phyloP scores from a whole-genome alignment of 2,888 invertebrate genomes.

The Dasysyrphus tricinctus region DNA sequence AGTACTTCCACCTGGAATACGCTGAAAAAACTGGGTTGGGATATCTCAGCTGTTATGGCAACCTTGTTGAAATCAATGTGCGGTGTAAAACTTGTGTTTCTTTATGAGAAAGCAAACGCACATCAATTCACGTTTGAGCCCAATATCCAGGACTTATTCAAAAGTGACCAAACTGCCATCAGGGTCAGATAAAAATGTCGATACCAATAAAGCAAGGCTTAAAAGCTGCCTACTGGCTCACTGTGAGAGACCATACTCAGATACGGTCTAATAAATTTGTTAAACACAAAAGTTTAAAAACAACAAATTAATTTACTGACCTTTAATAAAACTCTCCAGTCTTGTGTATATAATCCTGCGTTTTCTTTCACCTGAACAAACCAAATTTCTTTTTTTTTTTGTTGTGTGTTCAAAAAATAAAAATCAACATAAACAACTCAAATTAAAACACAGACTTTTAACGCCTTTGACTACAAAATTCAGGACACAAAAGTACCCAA shows the following conservation, averaged over 20 bases:
- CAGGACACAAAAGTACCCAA: slow-evolving; percentile 8
- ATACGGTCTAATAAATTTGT: slow-evolving; percentile 3
- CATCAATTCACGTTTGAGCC: no score
- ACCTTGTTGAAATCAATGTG: no score
- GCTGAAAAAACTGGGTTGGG: no score
- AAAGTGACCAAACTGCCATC: no score
- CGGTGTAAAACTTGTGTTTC: no score
- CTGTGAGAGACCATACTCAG: background rate
- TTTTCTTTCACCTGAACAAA: slow-evolving; percentile 1
- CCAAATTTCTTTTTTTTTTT: slow-evolving; percentile 16
- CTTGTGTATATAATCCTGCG: background rate
- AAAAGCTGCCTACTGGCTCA: background rate
- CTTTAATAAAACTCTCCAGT: slow-evolving; percentile 2
- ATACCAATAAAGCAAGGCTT: no score
- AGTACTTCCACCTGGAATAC: no score
- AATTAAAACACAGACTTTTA: slow-evolving; percentile 29
- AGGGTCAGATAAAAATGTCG: no score
- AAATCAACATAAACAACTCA: slow-evolving; percentile 24
- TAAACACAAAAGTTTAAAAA: background rate
- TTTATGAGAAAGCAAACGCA: no score
- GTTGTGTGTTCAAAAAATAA: background rate
- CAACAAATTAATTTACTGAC: background rate
- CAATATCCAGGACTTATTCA: no score
- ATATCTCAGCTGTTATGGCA: no score
- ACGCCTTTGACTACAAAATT: slow-evolving; percentile 40